Percentiles rank a stretch among this genome's conserved stretches.
Evolutionary conservation across 2,113 vertebrate genomes (phyloP).

Genomic region (Bambusicola thoracicus): DNA sequence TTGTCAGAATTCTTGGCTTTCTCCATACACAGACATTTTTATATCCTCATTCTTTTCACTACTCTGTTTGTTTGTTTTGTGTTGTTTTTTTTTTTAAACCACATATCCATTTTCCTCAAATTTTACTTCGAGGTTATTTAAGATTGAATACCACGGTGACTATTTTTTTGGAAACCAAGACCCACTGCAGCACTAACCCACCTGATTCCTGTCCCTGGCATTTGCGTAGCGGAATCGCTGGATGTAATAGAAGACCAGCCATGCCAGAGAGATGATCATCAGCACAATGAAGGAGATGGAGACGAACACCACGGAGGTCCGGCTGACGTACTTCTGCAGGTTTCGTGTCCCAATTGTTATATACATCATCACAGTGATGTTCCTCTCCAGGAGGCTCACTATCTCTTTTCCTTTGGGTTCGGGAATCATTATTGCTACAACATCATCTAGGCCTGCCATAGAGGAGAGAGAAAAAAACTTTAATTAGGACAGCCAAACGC

Average conservation of each 20-base stretch:
- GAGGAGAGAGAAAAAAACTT: not conserved
- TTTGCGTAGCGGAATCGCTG: slow-evolving; percentile 98
- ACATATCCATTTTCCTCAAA: not conserved
- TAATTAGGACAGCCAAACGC: not conserved
- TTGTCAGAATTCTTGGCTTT: not conserved
- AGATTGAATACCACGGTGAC: rapidly evolving
- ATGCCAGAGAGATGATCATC: slow-evolving; percentile 98
- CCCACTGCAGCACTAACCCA: slow-evolving; percentile 59
- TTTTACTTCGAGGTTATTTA: not conserved
- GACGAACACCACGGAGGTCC: slow-evolving; percentile 97
- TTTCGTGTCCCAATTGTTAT: slow-evolving; percentile 97
- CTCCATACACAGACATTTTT: not conserved
- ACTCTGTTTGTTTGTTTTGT: too few relatives aligned
- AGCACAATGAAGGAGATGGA: slow-evolving; percentile 99
- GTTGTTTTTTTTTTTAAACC: not conserved
- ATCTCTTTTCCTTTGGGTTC: slow-evolving; percentile 95
- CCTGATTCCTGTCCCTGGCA: slow-evolving; percentile 95
- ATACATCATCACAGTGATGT: slow-evolving; percentile 87
- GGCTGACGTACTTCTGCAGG: slow-evolving; percentile 98
- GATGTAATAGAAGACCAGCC: slow-evolving; percentile 99
- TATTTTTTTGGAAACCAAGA: not conserved
- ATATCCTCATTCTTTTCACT: not conserved
- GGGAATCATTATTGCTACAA: slow-evolving; percentile 97
- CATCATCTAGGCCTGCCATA: slow-evolving; percentile 86
- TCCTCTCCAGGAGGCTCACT: slow-evolving; percentile 87